Evolutionary conservation across 2,797 vertebrate genomes (phyloP), one percentile per base, ranked within the genome.

Genomic region (Chaetophractus vellerosus): DNA sequence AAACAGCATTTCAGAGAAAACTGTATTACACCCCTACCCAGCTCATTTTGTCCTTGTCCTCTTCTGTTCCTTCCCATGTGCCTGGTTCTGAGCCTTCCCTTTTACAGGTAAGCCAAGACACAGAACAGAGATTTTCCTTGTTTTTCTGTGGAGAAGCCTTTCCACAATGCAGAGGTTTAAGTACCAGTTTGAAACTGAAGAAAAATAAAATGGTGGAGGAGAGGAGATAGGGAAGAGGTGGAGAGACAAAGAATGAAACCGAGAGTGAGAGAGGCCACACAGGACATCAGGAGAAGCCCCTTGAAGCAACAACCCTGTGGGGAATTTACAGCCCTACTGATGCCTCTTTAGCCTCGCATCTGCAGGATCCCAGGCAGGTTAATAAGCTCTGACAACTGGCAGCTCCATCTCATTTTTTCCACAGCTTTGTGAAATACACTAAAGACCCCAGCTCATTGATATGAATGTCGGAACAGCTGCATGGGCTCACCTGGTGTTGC

Each of bases 311-410:
- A 84, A 12, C 9, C 1, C 12, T 41, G 9, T 14, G 38, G 79
- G 63, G 82, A 81, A 91, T 84, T 82, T 71, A 55, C 19, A 75
- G 2, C 5, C 26, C 82, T 15, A 19, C 28, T 50, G 78, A 80
- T 88, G 88, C 41, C 84, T 89, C 6, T 57, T 92, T 93, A 84
- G 74, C n/a, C 21, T 86, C 0, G 1, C 66, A 21, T 68, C 93
- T 93, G 90, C 75, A 86, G 91, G 90, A 89, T 87, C 71, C 64
- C 0, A 0, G 28, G 55, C 26, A 86, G 92, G 93, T 96, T 96
- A 96, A 96, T 93, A 76, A 94, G 75, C 92, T 96, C 76, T 94
- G 95, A 96, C 95, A 96, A 95, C 69, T 33, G 41, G 74, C 1
- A 6, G 84, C 24, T 95, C 84, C 36, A 24, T 92, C 72, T 95